Base-by-base conservation (phyloP, 2,888 invertebrate species). In the Scrobipalpa costella region DNA sequence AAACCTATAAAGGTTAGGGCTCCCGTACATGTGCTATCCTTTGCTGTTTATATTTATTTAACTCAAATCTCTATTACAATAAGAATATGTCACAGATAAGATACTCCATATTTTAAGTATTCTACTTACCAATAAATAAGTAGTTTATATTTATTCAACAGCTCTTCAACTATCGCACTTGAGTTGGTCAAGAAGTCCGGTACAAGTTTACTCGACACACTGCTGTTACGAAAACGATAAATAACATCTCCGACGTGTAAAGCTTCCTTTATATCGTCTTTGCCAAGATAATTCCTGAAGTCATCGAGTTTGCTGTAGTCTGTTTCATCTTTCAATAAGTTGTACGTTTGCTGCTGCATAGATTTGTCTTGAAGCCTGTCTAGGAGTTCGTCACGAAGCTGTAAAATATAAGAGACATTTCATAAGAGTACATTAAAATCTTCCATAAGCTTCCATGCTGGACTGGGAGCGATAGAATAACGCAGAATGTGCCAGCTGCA, bases 231-330 rank as follows among this genome's bases (percentile, higher is more conserved):
- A 63, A 81, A 81, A 0, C 72, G 66, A 57, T 85, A 86, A 17
- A 92, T 81, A n/a, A 92, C 84, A 70, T 93, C 93, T 0, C 96
- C 96, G 0, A 96, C 96, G 73, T 97, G 96, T 60, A 97, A 93
- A 0, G 94, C 93, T 9, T 90, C 85, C 19, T 94, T 88, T 0
- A 95, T 87, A 21, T 92, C 89, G 2, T 80, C 77, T 9, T 77
- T 80, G 61, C 93, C 92, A 36, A 96, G 83, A 85, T 93, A 96
- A 5, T 81, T 74, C 0, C 84, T 78, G 82, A 94, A 94, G 55
- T 78, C 79, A n/a, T 76, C 64, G 0, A 91, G 75, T 52, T 88
- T 84, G 0, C 83, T 73, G 13, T 75, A 75, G 63, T 93, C 93
- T 7, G 2, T 3, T 3, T 52, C 21, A 13, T 52, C 50, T 7